Base-by-base conservation (phyloP, 2,113 vertebrate genomes). In the Urocynchramus pylzowi region DNA sequence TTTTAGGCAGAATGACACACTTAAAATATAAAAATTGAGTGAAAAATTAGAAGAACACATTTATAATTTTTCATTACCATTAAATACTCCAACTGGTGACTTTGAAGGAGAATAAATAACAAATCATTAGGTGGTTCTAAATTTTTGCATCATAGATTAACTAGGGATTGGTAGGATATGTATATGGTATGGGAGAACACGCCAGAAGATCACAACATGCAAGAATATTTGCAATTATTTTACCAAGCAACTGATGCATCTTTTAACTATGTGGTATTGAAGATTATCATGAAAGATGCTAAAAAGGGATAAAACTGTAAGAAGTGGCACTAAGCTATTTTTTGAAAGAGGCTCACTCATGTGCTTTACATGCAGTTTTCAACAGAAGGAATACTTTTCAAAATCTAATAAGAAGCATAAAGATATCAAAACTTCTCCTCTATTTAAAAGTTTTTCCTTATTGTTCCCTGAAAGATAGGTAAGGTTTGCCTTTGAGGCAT, bases 401-500 rank as follows among this genome's bases (percentile, higher is more conserved):
- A 87, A 91, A 91, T 84, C 42, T 45, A 73, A 12, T 24, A 78
- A 61, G 64, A 71, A 81, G 26, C 13, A 92, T 76, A 61, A 65
- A 95, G 77, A 84, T 80, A 91, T 16, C 52, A 70, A 47, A 88
- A 93, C 68, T 95, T 94, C 49, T 53, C 17, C 78, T 39, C 14
- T 59, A 6, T 65, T 78, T 87, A 23, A 30, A 93, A 77, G 50
- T 61, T 92, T 88, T 97, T 67, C 57, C 42, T 75, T 93, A 94
- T 90, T 95, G 89, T 83, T 97, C 89, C 94, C 81, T 95, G 88
- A 75, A 97, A 98, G 91, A 97, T 97, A 96, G 98, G 97, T 97
- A 96, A 98, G 97, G 84, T 97, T 98, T 97, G 96, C 96, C 97
- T 98, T 97, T 97, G 94, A 98, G 97, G 98, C 97, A 98, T 98